These are phyloP conservation scores for Scaptomyza montana DNA, from an alignment of 1,140 invertebrate genomes.

Conservation along the genomic window DNA sequence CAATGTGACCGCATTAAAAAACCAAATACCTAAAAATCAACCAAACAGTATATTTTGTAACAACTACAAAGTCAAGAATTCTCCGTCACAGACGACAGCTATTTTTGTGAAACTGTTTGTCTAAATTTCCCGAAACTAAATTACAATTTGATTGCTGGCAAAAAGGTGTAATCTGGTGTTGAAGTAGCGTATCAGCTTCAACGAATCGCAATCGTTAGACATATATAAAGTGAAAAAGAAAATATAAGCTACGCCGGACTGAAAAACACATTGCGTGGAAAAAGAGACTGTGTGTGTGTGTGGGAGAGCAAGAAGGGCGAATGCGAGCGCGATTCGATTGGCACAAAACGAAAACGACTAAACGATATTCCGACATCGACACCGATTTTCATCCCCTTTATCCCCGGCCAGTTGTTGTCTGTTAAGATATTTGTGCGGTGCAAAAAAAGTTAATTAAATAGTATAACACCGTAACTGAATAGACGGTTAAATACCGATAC, in stretches of 20 bases:
- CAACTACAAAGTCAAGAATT: slow-evolving; percentile 9
- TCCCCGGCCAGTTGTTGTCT: slow-evolving; percentile 18
- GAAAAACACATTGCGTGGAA: slow-evolving; percentile 21
- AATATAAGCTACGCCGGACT: slow-evolving; percentile 12
- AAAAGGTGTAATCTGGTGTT: slow-evolving; percentile 14
- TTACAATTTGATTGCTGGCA: slow-evolving; percentile 8
- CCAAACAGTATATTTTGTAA: slow-evolving; percentile 12
- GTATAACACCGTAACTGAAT: slow-evolving; percentile 43
- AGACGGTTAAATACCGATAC: slow-evolving; percentile 13
- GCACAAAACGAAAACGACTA: slow-evolving; percentile 37
- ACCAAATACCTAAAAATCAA: slow-evolving; percentile 4
- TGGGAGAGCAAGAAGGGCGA: slow-evolving; percentile 1
- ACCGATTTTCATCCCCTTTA: slow-evolving; percentile 42
- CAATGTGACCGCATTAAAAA: slow-evolving; percentile 16
- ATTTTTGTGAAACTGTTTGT: slow-evolving; percentile 32
- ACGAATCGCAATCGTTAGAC: neutral
- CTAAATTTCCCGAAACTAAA: slow-evolving; percentile 29
- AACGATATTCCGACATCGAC: slow-evolving; percentile 45
- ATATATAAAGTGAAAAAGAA: slow-evolving; percentile 3
- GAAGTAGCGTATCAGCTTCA: neutral
- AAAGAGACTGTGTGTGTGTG: slow-evolving; percentile 7
- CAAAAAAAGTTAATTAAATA: slow-evolving; percentile 48
- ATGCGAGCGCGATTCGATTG: slow-evolving; percentile 34
- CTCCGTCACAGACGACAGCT: slow-evolving; percentile 22
- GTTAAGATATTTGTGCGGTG: slow-evolving; percentile 38